Evolutionary conservation across 2,113 vertebrate genomes (phyloP), one percentile per base, ranked within the genome.

Genomic region (Coryphaenoides rupestris): DNA sequence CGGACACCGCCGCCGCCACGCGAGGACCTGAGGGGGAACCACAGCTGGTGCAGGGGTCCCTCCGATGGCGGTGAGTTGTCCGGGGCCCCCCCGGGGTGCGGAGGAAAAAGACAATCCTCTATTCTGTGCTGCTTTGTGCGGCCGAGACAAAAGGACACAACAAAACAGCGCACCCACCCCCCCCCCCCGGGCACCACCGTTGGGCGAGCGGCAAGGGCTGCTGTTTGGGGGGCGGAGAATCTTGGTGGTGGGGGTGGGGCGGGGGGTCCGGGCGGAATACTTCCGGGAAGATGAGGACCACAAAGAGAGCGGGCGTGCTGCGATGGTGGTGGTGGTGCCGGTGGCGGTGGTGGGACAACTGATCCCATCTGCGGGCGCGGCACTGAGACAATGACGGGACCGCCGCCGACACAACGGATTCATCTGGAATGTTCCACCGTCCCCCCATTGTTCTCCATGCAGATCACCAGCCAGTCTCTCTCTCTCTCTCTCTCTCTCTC

Each of bases 41-140:
- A 6, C 33, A 40, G 33, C 33, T 10, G 33, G 5, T 40, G 33
- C 33, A 40, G 33, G 33, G 13, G 13, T 9, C 5, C 9, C 33
- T 9, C 33, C 33, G 9, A 2, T 12, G 0, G 7, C 33, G 9
- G 13, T 40, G 9, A 1, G 13, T 50, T 4, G 16, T 5, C 19
- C 55, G 24, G 60, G 15, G 6, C 40, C 3, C 2, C 21, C 46
- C 9, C 10, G 9, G 14, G 19, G 64, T 58, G 68, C 55, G 73
- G 55, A 52, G n/a, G n/a, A n/a, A n/a, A n/a, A n/a, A 83, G 61
- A 80, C 83, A 80, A 84, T 82, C 63, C 77, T 57, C 72, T 28
- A 72, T 76, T 84, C 80, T 87, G 74, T n/a, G 66, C 72, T 74
- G 75, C 47, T 75, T 72, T 74, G 78, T 76, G 77, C 76, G 69